Evolutionary conservation across 2,888 invertebrate genomes (phyloP), one percentile per base, ranked within the genome.

Genomic region (Iphiclides podalirius): DNA sequence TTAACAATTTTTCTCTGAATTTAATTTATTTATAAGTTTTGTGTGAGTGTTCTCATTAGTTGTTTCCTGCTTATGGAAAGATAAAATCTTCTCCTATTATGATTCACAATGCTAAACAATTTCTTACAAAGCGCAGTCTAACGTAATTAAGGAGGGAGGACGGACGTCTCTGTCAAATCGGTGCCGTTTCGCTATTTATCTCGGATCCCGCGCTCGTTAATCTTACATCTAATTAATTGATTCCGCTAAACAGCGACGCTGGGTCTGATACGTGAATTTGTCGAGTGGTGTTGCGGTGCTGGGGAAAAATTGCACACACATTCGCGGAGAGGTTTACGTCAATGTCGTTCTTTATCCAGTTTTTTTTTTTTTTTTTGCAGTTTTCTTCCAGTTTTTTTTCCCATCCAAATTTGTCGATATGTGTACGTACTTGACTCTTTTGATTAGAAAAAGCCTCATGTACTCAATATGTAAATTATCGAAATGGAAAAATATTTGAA

Each of bases 191-290:
- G 31, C 41, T 26, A 48, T 48, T 42, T 36, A 43, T 49, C 49
- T 49, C 16, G 9, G 33, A 33, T 39, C 38, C 26, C 23, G 15
- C 7, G 33, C 31, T 43, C 49, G 34, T 49, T 43, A 49, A 49
- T 49, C 49, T 49, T 38, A 39, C 31, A 43, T 42, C 43, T 43
- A 49, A 49, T 49, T 49, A 49, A 49, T 49, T 43, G 49, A 49
- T 43, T 26, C 12, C 16, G 37, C 33, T 35, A 20, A 39, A 14
- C 39, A 28, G 11, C 13, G 40, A 31, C 31, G 31, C n/a, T 31
- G 16, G 41, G 11, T 11, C 31, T 41, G 31, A 41, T 41, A 16
- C 14, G 17, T 15, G 13, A 38, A 2, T 12, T 17, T 17, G 39
- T 0, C 23, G n/a, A 28, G 23, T 40, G 11, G 26, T 26, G 28